Base-by-base conservation (phyloP, 2,888 invertebrate genomes). In the Geophilus truncorum region DNA sequence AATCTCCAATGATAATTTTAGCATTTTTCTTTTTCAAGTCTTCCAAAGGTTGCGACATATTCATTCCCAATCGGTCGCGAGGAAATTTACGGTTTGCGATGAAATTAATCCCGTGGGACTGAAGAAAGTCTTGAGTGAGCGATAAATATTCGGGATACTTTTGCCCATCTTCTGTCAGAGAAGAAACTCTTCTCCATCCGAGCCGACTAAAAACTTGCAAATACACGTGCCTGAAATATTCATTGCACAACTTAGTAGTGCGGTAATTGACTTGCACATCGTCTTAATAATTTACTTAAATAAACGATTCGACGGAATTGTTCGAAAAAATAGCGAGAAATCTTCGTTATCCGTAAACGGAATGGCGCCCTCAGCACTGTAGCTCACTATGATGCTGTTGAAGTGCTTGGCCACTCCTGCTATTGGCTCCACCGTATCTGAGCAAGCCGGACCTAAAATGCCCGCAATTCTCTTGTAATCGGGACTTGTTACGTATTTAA, bases 241-340 rank as follows among this genome's bases (percentile, higher is more conserved):
- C 1, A 77, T 18, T 12, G 1, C 12, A 77, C 18, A 34, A 12
- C 12, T 75, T 23, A 75, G 5, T 34, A n/a, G 21, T 4, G 32
- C 10, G 6, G 34, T 76, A 32, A 76, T 28, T n/a, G 6, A 77
- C 2, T 21, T 75, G 18, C 15, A 75, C 3, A 18, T 30, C 10
- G 18, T 4, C 12, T 18, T 4, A 34, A 40, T 32, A 57, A 83
- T 86, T 85, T 85, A 89, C 88, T 90, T 90, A 85, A 91, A 92
- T 84, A 93, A 92, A 79, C 90, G 90, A 85, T 93, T 93, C 84
- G 93, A 92, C 0, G 93, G 93, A 81, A 93, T 93, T 0, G 94
- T 94, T 10, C 94, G 87, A 86, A 93, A 93, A 87, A 94, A 93
- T 85, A 92, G 93, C 0, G 93, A 93, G 87, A 93, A 94, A 25